These are phyloP conservation scores for Avahi laniger DNA, from an alignment of 2,797 vertebrate species.

Conservation along the genomic window DNA sequence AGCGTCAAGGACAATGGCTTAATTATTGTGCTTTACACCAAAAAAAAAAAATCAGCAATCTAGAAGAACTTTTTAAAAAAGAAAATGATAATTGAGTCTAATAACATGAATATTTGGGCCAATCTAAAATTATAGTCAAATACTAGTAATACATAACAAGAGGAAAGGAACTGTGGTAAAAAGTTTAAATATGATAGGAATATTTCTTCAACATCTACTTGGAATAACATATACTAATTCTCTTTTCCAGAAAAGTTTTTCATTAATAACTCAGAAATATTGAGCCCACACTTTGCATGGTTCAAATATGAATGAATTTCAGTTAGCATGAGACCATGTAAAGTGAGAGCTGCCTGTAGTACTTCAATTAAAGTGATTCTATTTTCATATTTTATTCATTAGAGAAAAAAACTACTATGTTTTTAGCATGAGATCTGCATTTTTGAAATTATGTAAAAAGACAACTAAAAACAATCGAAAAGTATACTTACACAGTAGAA, in stretches of 20 bases:
- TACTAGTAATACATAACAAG: neutral
- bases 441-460: neutral
- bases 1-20: neutral
- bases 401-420: neutral
- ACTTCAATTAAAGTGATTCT: neutral
- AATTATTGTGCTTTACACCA: neutral
- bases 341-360: neutral
- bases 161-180: neutral
- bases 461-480: neutral
- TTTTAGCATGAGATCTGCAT: neutral
- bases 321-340: neutral
- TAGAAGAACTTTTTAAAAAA: neutral
- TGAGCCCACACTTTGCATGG: neutral
- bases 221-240: neutral
- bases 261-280: neutral
- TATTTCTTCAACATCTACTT: neutral
- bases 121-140: neutral
- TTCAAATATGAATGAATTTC: neutral
- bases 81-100: neutral
- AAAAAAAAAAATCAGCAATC: neutral
- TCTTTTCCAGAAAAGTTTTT: constrained; percentile 4
- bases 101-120: neutral
- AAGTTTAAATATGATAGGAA: neutral
- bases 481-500: neutral
- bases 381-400: neutral